Evolutionary conservation across 2,888 invertebrate species (phyloP).

Genomic region (Theretra japonica): DNA sequence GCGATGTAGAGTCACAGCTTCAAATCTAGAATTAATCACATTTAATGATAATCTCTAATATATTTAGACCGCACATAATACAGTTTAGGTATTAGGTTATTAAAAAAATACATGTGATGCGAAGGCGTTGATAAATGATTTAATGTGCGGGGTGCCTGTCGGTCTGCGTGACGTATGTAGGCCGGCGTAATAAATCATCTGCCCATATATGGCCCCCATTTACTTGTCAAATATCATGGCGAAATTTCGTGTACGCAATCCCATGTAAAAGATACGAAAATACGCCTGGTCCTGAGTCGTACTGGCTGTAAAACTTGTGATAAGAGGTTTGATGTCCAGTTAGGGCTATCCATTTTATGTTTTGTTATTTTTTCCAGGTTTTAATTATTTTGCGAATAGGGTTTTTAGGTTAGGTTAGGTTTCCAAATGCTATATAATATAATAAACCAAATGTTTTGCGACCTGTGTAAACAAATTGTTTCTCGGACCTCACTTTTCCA

Average conservation of each 20-base stretch:
- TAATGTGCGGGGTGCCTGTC: slow-evolving; percentile 18
- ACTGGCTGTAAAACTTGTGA: neutral
- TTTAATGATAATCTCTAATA: no score
- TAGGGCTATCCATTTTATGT: no score
- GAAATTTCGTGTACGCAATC: slow-evolving; percentile 23
- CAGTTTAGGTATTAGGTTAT: neutral
- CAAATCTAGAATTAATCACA: no score
- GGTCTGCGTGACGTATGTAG: slow-evolving; percentile 19
- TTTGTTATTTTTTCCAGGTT: no score
- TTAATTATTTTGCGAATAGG: no score
- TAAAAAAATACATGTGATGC: slow-evolving; percentile 11
- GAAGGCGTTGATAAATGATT: slow-evolving; percentile 11
- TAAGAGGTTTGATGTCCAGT: neutral
- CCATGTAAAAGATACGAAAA: slow-evolving; percentile 12
- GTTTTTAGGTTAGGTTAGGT: no score
- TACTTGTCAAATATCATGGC: slow-evolving; percentile 21
- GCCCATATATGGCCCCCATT: slow-evolving; percentile 6
- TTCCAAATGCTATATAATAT: no score
- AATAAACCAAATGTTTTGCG: no score
- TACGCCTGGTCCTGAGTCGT: neutral
- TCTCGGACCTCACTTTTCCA: no score
- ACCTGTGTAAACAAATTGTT: no score
- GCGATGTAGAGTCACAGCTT: no score
- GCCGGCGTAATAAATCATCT: slow-evolving; percentile 23
- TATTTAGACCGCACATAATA: no score